phyloP scores from a whole-genome alignment of 23 tunicate species.

The Halocynthia roretzi region DNA sequence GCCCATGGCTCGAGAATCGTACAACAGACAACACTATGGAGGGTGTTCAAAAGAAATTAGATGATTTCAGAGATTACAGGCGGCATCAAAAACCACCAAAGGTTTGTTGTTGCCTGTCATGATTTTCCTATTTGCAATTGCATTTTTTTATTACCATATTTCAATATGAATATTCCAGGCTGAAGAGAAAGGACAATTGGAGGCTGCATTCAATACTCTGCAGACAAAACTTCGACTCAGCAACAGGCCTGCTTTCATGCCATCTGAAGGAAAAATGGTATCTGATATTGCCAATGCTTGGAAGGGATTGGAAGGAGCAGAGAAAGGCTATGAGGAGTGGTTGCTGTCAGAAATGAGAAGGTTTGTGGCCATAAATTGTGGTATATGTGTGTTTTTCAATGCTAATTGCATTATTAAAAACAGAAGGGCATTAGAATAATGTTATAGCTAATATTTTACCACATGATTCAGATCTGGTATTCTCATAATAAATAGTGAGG shows the following conservation, averaged over 20 bases:
- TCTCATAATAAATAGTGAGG: too few species aligned
- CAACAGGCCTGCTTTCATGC: slow-evolving; percentile 98
- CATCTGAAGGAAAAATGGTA: slow-evolving; percentile 90
- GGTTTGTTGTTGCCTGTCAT: slow-evolving; percentile 16
- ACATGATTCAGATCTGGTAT: background rate
- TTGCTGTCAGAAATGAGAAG: slow-evolving; percentile 94
- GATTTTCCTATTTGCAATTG: background rate
- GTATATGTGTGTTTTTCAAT: too few species aligned
- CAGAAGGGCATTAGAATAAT: background rate
- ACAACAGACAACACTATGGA: slow-evolving; percentile 97
- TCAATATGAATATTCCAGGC: slow-evolving; percentile 24
- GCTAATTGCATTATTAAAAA: background rate
- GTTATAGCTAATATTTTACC: background rate
- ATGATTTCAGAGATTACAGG: slow-evolving; percentile 93
- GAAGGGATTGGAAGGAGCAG: slow-evolving; percentile 98
- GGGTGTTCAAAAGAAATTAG: slow-evolving; percentile 90
- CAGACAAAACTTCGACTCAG: slow-evolving; percentile 92
- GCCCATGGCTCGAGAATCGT: slow-evolving; percentile 96
- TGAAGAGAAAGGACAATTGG: slow-evolving; percentile 95
- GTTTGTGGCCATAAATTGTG: slow-evolving; percentile 2
- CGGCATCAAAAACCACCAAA: slow-evolving; percentile 96
- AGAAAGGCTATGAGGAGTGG: slow-evolving; percentile 99
- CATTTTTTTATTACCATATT: slow-evolving; percentile 7
- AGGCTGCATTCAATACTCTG: slow-evolving; percentile 97
- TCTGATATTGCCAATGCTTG: slow-evolving; percentile 94